Conservation (phyloP, 2,797 vertebrate species). For the Taenioides sp. region DNA sequence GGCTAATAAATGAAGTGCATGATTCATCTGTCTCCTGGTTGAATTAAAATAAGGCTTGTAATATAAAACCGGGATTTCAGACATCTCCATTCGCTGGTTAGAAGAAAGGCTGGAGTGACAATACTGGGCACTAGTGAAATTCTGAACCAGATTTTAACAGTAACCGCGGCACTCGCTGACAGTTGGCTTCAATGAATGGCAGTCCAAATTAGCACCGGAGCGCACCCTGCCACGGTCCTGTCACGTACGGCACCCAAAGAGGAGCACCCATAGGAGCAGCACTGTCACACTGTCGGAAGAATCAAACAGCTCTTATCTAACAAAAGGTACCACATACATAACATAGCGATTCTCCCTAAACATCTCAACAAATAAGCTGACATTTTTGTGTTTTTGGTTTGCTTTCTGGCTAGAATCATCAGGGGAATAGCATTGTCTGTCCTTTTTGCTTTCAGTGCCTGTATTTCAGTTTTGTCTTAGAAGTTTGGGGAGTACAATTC, state of each 20-base stretch:
- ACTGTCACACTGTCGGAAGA: constrained; percentile 1
- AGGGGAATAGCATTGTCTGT: constrained; percentile 1
- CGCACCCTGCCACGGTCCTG: not conserved
- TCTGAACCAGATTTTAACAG: constrained; percentile 2
- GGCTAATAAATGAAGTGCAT: not conserved
- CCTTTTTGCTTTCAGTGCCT: not conserved
- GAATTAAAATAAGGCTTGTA: not conserved
- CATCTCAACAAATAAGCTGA: not conserved
- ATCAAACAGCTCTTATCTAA: not conserved
- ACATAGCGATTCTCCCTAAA: not conserved
- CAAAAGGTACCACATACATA: not conserved
- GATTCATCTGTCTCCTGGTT: not conserved
- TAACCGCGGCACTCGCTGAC: constrained; percentile 10
- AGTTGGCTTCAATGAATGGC: constrained; percentile 13
- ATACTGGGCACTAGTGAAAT: not conserved
- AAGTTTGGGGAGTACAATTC: constrained; percentile 4
- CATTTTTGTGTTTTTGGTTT: not conserved
- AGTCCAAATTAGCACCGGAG: constrained; percentile 7
- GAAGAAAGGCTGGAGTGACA: constrained; percentile 5
- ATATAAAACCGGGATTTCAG: not conserved
- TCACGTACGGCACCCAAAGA: constrained; percentile 3
- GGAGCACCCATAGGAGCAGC: not conserved
- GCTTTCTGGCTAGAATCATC: not conserved
- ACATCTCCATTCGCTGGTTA: not conserved
- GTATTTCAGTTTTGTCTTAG: not conserved